phyloP scores from a whole-genome alignment of 2,888 invertebrate species.

The Muscina levida region DNA sequence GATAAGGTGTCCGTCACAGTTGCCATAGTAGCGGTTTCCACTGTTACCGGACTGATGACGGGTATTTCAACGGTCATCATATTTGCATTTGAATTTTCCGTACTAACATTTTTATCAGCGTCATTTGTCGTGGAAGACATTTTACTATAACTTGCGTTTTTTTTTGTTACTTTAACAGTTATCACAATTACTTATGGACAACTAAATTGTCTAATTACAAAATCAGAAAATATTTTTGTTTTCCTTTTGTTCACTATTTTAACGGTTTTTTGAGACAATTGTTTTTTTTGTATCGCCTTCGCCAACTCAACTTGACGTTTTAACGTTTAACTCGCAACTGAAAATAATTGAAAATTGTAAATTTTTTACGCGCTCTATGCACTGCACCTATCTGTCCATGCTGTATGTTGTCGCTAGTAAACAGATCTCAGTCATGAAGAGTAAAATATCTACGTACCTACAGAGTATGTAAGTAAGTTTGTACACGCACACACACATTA shows the following conservation, averaged over 20 bases:
- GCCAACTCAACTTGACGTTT: slow-evolving; percentile 68
- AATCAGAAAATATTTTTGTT: background rate
- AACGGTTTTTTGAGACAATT: no score
- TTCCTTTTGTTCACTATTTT: background rate
- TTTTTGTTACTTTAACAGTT: slow-evolving; percentile 33
- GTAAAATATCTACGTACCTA: background rate
- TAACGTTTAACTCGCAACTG: slow-evolving; percentile 74
- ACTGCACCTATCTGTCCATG: background rate
- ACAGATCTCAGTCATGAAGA: slow-evolving; percentile 18
- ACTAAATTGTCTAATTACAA: background rate
- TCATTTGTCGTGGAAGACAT: slow-evolving; percentile 66
- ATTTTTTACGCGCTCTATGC: slow-evolving; percentile 54
- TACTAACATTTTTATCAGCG: slow-evolving; percentile 65
- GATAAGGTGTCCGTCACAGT: slow-evolving; percentile 9
- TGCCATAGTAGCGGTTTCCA: slow-evolving; percentile 48
- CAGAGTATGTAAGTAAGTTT: slow-evolving; percentile 25
- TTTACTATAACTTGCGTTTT: slow-evolving; percentile 46
- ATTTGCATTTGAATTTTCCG: slow-evolving; percentile 62
- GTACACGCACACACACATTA: background rate
- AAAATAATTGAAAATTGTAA: slow-evolving; percentile 64
- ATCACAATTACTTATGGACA: background rate
- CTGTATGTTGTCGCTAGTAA: slow-evolving; percentile 17
- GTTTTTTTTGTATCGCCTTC: background rate
- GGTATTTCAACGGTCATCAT: slow-evolving; percentile 62
- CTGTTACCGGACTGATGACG: slow-evolving; percentile 45